These are phyloP conservation scores for Lota lota DNA, from an alignment of 2,113 vertebrate species.

Conservation along the genomic window DNA sequence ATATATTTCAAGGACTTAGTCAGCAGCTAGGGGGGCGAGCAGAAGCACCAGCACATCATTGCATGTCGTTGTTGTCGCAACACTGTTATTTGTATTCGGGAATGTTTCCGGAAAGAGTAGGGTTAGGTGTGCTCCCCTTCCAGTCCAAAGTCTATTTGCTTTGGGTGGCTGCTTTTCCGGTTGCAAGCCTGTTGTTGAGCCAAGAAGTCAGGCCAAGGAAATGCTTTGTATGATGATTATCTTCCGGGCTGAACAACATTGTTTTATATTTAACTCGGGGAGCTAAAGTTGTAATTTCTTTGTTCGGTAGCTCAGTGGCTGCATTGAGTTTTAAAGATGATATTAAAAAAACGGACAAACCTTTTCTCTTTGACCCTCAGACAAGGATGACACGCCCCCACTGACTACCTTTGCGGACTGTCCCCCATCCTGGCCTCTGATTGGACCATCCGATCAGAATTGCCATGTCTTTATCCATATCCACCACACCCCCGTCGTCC, in stretches of 20 bases:
- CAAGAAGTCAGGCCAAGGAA: too few species aligned
- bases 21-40: too few species aligned
- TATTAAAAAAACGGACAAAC: neutral
- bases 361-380: constrained; percentile 29
- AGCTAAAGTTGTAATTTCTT: neutral
- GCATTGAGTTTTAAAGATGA: neutral
- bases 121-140: neutral
- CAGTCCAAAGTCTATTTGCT: constrained; percentile 33
- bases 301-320: neutral
- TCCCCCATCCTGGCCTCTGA: constrained; percentile 39
- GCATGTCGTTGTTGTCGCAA: neutral
- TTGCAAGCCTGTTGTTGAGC: neutral
- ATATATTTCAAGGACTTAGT: too few species aligned
- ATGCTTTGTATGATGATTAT: too few species aligned
- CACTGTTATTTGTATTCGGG: neutral
- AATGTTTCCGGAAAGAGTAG: neutral
- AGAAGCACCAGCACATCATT: neutral
- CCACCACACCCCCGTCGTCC: neutral
- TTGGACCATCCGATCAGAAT: constrained; percentile 14
- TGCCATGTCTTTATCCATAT: constrained; percentile 57
- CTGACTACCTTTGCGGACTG: constrained; percentile 10
- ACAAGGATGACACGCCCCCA: constrained; percentile 15
- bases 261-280: neutral
- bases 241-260: neutral
- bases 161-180: neutral